Evolutionary conservation across 2,797 vertebrate genomes (phyloP).

Genomic region (Anguilla megastoma): DNA sequence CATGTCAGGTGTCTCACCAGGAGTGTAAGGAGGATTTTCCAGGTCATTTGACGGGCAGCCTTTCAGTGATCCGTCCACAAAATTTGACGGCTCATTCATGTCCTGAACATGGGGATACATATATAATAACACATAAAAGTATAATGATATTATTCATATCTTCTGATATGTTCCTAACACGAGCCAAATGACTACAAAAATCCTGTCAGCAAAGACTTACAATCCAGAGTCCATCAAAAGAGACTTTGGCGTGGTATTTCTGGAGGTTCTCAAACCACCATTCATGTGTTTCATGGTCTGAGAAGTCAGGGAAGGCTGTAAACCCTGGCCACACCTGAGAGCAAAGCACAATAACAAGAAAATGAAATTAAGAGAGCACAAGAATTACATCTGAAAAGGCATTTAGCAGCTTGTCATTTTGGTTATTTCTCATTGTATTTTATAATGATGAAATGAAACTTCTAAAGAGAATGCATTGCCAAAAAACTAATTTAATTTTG

Average conservation of each 20-base stretch:
- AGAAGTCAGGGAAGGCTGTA: conserved; percentile 85
- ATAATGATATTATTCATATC: neutral
- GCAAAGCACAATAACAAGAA: neutral
- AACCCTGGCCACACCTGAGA: conserved; percentile 85
- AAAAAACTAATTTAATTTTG: neutral
- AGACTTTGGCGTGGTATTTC: conserved; percentile 72
- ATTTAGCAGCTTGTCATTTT: neutral
- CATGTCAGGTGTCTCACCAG: conserved; percentile 63
- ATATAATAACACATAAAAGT: neutral
- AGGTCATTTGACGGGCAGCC: conserved; percentile 77
- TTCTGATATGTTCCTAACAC: neutral
- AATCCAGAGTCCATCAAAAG: conserved; percentile 86
- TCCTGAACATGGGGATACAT: conserved; percentile 67
- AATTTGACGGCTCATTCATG: conserved; percentile 91
- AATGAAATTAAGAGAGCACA: neutral
- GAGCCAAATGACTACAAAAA: neutral
- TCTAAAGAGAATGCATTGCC: neutral
- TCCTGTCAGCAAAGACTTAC: conserved; percentile 67
- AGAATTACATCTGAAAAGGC: neutral
- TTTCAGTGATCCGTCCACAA: conserved; percentile 79
- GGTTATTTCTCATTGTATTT: neutral
- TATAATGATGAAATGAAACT: neutral
- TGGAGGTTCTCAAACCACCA: conserved; percentile 88
- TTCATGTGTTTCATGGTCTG: conserved; percentile 72
- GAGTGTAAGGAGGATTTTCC: conserved; percentile 81